A percentile compares a stretch with the other conserved stretches of the same genome.
Conservation (phyloP, 2,797 vertebrate species). For the Eptatretus atami region DNA sequence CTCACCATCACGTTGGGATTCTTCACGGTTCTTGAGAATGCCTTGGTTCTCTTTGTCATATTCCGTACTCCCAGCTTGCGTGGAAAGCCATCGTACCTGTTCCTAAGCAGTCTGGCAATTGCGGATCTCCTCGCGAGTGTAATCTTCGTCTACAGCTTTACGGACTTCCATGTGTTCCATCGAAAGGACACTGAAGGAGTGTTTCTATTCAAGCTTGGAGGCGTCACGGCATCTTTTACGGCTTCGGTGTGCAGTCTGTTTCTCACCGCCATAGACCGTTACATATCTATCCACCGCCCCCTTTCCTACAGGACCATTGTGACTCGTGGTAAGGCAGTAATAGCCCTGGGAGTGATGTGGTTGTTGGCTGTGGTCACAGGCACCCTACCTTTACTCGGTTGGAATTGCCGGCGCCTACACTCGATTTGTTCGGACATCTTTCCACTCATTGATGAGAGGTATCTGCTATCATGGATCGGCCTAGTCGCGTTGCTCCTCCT, state of each 20-base stretch:
- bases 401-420: conserved; percentile 92
- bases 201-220: conserved; percentile 88
- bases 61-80: conserved; percentile 72
- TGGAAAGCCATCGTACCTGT: conserved; percentile 86
- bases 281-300: conserved; percentile 90
- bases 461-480: conserved; percentile 96
- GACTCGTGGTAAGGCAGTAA: conserved; percentile 79
- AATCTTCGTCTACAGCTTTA: conserved; percentile 96
- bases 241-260: conserved; percentile 94
- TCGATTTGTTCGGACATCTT: conserved; percentile 89
- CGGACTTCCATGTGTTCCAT: conserved; percentile 96
- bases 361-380: conserved; percentile 77
- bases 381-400: conserved; percentile 74
- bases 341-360: conserved; percentile 97
- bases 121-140: conserved; percentile 86
- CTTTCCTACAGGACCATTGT: conserved; percentile 86
- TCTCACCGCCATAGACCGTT: conserved; percentile 88
- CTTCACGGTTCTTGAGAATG: conserved; percentile 88
- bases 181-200: conserved; percentile 77
- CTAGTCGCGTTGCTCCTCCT: conserved; percentile 63
- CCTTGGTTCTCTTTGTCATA: conserved; percentile 75
- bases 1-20: conserved; percentile 76
- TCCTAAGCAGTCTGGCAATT: conserved; percentile 82
- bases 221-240: conserved; percentile 86
- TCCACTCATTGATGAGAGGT: conserved; percentile 77